phyloP scores from a whole-genome alignment of 1,140 invertebrate genomes.

The Oncopodura yosiiana region DNA sequence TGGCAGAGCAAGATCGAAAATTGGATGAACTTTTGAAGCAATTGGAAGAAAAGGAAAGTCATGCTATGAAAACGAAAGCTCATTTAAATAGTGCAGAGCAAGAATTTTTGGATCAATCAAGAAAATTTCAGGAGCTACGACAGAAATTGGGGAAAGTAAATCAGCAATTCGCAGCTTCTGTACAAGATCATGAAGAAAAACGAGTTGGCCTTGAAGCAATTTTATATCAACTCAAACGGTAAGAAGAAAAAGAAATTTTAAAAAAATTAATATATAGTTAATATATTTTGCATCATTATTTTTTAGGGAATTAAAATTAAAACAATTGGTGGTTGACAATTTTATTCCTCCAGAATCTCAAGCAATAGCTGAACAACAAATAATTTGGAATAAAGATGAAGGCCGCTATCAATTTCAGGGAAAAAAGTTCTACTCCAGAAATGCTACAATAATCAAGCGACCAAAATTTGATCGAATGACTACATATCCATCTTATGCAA shows the following conservation, averaged over 20 bases:
- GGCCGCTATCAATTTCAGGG: too few species aligned
- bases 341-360: slow-evolving; percentile 72
- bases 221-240: too few species aligned
- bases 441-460: too few species aligned
- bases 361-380: background rate
- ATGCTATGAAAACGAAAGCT: slow-evolving; percentile 61
- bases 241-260: too few species aligned
- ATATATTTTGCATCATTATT: background rate
- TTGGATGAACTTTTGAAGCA: slow-evolving; percentile 62
- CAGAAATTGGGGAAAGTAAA: background rate
- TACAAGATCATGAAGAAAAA: slow-evolving; percentile 34
- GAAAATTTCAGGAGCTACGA: background rate
- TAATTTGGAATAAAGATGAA: too few species aligned
- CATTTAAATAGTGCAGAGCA: background rate
- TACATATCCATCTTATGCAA: too few species aligned
- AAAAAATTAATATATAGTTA: background rate
- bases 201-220: background rate
- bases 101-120: background rate
- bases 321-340: slow-evolving; percentile 85
- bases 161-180: slow-evolving; percentile 37
- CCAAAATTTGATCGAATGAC: too few species aligned
- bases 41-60: slow-evolving; percentile 83
- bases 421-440: too few species aligned
- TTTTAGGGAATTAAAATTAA: slow-evolving; percentile 57
- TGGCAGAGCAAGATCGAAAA: slow-evolving; percentile 68